Base-by-base conservation (phyloP, 2,113 vertebrate species). In the Phrynosoma blainvillii region DNA sequence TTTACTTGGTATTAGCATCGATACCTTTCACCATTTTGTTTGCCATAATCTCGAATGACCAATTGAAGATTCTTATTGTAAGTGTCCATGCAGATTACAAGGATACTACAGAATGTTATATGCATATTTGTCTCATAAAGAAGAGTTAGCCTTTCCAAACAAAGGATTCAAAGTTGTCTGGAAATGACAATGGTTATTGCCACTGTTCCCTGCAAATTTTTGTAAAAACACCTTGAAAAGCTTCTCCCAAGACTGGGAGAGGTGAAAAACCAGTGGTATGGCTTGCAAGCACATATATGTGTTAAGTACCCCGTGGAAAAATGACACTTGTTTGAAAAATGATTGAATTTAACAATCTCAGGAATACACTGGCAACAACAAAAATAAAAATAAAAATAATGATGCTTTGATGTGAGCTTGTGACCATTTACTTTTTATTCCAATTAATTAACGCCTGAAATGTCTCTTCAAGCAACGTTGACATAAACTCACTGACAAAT, bases 401-500 rank as follows among this genome's bases (percentile, higher is more conserved):
- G 10, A 56, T 84, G 88, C 73, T 87, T 86, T 86, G 78, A 75
- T 68, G 47, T 77, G 65, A 82, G 77, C 71, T n/a, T 82, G 32
- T 56, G 71, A 75, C n/a, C 68, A 16, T 82, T 75, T 66, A 1
- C 1, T 87, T 92, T 89, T 66, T 68, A 91, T 47, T 65, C 40
- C 77, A 87, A 88, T 95, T 93, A 93, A 93, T 95, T 91, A 91
- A 91, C 85, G 0, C 1, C 84, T 54, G 73, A 0, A 0, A 30
- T 47, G 1, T 0, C 83, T 82, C 92, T 91, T 92, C 91, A 59
- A 80, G 93, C 86, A 93, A 18, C 0, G 0, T 0, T 20, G 86
- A 85, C 4, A 47, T 88, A 36, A 88, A 90, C 86, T 88, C 65
- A 40, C 81, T 88, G 79, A 84, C 89, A 87, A 59, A n/a, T 59